Percentiles rank a stretch among this genome's conserved stretches.
These are phyloP conservation scores for Drosophila ogumai DNA, from an alignment of 1,140 invertebrate genomes.

Conservation along the genomic window DNA sequence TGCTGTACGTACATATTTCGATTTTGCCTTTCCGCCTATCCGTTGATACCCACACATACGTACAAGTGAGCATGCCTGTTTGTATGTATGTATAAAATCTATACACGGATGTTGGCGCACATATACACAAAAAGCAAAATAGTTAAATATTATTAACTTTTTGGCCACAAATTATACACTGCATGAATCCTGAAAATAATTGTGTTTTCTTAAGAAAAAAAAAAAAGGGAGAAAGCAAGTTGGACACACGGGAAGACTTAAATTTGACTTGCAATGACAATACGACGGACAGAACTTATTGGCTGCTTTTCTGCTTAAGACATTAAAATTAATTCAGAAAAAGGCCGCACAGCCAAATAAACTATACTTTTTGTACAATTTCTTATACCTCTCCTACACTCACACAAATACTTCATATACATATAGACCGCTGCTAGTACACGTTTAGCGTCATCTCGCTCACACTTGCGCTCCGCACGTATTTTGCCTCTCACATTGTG, in stretches of 20 bases:
- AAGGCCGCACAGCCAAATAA: conserved; percentile 17
- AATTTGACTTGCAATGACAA: conserved; percentile 3
- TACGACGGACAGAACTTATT: conserved; percentile 14
- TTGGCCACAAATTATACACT: conserved; percentile 5
- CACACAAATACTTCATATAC: conserved; percentile 51
- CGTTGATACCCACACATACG: conserved; percentile 64
- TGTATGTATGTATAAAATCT: conserved; percentile 64
- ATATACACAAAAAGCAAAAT: conserved; percentile 66
- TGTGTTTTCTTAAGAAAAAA: neutral
- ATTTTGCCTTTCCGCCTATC: conserved; percentile 64
- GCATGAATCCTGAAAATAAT: neutral
- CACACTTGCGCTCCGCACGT: conserved; percentile 49
- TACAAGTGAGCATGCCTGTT: conserved; percentile 64
- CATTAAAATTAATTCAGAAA: conserved; percentile 30
- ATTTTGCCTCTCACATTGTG: conserved; percentile 74
- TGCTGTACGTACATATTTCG: conserved; percentile 74
- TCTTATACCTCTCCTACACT: conserved; percentile 59
- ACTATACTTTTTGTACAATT: conserved; percentile 65
- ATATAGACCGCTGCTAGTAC: conserved; percentile 71
- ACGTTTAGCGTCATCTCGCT: conserved; percentile 74
- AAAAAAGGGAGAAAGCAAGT: neutral
- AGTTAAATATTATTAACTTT: conserved; percentile 35
- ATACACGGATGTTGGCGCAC: conserved; percentile 71
- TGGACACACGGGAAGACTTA: neutral
- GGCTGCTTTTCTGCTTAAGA: neutral